Evolutionary conservation across 2,888 invertebrate genomes (phyloP), one percentile per base, ranked within the genome.

Genomic region (Drosophila formosana): DNA sequence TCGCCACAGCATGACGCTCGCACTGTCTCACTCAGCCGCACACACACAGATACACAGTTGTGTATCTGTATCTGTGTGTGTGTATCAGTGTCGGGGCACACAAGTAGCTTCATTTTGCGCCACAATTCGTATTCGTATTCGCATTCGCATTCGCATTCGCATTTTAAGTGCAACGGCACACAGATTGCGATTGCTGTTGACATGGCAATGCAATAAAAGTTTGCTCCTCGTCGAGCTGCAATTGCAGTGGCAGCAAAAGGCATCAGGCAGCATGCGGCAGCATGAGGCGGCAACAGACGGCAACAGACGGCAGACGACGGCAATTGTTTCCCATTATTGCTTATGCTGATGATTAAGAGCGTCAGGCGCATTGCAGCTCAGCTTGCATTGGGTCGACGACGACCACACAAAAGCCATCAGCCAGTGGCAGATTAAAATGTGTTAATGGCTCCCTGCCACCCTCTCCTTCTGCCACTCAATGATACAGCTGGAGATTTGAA

Each of bases 191-290:
- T 78, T 86, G 85, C 81, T 89, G 89, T 89, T 89, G 89, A 89
- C 89, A 88, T 88, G 89, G 84, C 88, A 89, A 88, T 78, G 89
- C 89, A 89, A 88, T 88, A 89, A 88, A 83, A 88, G 80, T 88
- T 81, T 75, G 77, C 74, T 80, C 69, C 76, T 63, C 30, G 50
- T 56, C 57, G 28, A n/a, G 37, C 37, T 47, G 69, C 84, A 81
- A 68, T 64, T 84, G 86, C 78, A 73, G 66, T 62, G 87, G 87
- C 82, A 84, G 75, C 75, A 86, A 83, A 75, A 70, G 84, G 73
- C 72, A 82, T 66, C 74, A 9, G 4, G 47, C 51, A 25, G 1
- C 55, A 41, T 37, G 43, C 46, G 51, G 18, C 45, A 50, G 9
- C 56, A 46, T 41, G 30, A 60, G 11, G 18, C 58, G 30, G 32